Percentiles rank a stretch among this genome's conserved stretches.
Conservation (phyloP, 2,888 invertebrate species). For the Lomographa bimaculata region DNA sequence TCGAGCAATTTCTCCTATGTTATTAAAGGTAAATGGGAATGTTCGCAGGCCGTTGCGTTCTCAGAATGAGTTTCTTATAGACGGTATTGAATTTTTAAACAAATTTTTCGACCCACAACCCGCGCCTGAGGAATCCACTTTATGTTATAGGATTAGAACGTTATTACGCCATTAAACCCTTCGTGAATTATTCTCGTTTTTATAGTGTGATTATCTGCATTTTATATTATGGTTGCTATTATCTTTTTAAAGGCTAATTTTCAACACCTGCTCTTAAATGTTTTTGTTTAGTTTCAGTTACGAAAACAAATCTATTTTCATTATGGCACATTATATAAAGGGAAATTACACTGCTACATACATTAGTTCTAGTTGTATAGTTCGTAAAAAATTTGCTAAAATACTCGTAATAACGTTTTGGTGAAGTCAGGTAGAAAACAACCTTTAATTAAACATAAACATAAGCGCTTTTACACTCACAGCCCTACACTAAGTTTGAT, state of each 20-base stretch:
- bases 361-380: no score
- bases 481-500: no score
- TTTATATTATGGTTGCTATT: constrained; percentile 19
- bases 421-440: no score
- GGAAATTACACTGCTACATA: no score
- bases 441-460: no score
- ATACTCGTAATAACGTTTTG: no score
- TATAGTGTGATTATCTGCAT: constrained; percentile 32
- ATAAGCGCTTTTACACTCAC: no score
- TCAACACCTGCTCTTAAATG: constrained; percentile 14
- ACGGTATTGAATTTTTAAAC: constrained; percentile 80
- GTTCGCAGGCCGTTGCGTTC: constrained; percentile 78
- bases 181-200: constrained; percentile 55
- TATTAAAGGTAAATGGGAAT: constrained; percentile 79
- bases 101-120: constrained; percentile 71
- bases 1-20: constrained; percentile 79
- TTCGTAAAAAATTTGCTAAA: no score
- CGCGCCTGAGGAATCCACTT: constrained; percentile 57
- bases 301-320: no score
- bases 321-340: no score
- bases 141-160: constrained; percentile 70
- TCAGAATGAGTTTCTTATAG: constrained; percentile 75
- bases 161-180: constrained; percentile 67
- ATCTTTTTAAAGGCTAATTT: constrained; percentile 23
- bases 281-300: no score